Percentiles rank a stretch among this genome's conserved stretches.
These are phyloP conservation scores for Brassicogethes aeneus DNA, from an alignment of 2,888 invertebrate genomes.

Conservation along the genomic window DNA sequence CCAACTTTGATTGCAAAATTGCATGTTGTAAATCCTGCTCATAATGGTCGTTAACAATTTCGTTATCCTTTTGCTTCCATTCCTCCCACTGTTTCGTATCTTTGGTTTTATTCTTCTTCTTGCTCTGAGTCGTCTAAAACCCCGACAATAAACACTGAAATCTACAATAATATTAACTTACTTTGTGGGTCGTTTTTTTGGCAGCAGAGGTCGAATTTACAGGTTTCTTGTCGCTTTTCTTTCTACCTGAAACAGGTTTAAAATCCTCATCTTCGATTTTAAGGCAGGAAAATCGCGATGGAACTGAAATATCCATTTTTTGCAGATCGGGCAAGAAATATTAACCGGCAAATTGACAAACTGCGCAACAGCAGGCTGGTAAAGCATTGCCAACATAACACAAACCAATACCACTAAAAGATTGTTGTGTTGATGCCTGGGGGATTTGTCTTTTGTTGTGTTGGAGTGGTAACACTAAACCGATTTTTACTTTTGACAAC, in stretches of 20 bases:
- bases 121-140: constrained; percentile 15
- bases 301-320: constrained; percentile 48
- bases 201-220: constrained; percentile 7
- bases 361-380: too few relatives aligned
- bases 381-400: too few relatives aligned
- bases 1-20: constrained; percentile 64
- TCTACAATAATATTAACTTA: too few relatives aligned
- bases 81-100: constrained; percentile 60
- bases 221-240: constrained; percentile 27
- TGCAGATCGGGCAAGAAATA: background rate
- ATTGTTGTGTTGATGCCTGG: too few relatives aligned
- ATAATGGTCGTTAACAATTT: constrained; percentile 54
- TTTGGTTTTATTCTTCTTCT: constrained; percentile 44
- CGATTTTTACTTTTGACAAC: too few relatives aligned
- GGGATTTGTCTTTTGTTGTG: too few relatives aligned
- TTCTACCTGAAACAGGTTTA: constrained; percentile 40
- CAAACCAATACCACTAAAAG: too few relatives aligned
- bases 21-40: constrained; percentile 55
- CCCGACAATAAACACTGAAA: too few relatives aligned
- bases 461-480: too few relatives aligned
- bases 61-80: constrained; percentile 63
- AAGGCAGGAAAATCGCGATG: constrained; percentile 66
- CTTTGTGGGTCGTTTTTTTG: constrained; percentile 5
- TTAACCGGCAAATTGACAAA: background rate
- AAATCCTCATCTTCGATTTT: constrained; percentile 65